phyloP scores from a whole-genome alignment of 2,888 invertebrate species.

The Candidula unifasciata region DNA sequence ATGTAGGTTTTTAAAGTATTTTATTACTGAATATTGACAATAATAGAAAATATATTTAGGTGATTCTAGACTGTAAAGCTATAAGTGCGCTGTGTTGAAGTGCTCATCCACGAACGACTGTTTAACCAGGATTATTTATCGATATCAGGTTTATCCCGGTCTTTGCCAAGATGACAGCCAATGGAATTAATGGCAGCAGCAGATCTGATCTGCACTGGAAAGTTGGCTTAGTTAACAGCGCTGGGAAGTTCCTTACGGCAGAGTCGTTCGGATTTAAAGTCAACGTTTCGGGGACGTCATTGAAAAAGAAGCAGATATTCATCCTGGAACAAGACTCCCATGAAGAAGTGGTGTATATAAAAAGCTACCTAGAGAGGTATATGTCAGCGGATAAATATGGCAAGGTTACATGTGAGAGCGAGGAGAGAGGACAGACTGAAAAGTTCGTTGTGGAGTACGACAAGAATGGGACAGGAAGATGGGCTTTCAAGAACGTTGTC shows the following conservation, averaged over 20 bases:
- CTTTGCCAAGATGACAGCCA: constrained; percentile 20
- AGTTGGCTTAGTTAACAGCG: constrained; percentile 93
- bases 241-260: constrained; percentile 92
- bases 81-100: too few relatives aligned
- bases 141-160: background rate
- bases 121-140: too few relatives aligned
- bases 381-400: constrained; percentile 96
- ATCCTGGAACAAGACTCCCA: constrained; percentile 84
- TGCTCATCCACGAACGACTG: too few relatives aligned
- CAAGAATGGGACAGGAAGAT: constrained; percentile 83
- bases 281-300: constrained; percentile 93
- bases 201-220: constrained; percentile 83
- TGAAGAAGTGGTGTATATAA: constrained; percentile 86
- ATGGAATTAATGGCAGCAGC: constrained; percentile 18
- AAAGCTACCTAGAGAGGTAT: constrained; percentile 91
- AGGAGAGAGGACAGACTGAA: constrained; percentile 83
- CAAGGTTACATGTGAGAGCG: constrained; percentile 88
- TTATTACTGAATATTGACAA: too few relatives aligned
- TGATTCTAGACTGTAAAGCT: too few relatives aligned
- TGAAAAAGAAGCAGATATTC: constrained; percentile 97
- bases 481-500: constrained; percentile 84
- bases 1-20: too few relatives aligned
- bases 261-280: constrained; percentile 98
- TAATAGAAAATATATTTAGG: too few relatives aligned
- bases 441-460: constrained; percentile 89